Conservation (phyloP, 2,888 invertebrate genomes). For the Piscicola geometra region DNA sequence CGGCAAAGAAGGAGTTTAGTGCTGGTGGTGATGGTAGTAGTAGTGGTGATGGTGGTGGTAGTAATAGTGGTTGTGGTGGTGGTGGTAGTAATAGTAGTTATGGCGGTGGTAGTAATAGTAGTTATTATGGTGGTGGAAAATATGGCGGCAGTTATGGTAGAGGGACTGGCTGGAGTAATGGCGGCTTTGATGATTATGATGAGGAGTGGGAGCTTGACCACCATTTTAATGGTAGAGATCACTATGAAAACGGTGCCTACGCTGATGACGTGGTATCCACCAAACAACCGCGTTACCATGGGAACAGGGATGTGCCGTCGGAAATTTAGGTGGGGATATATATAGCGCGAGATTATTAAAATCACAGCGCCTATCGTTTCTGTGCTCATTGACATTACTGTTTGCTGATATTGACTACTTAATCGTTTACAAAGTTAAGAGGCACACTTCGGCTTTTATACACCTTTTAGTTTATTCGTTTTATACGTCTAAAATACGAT, state of each 20-base stretch:
- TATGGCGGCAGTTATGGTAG: not conserved
- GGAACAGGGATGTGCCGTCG: too few relatives aligned
- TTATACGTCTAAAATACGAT: too few relatives aligned
- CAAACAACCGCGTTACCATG: too few relatives aligned
- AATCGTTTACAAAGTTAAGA: too few relatives aligned
- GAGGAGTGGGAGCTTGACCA: not conserved
- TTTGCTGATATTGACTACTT: too few relatives aligned
- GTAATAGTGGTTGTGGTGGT: not conserved
- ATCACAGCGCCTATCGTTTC: too few relatives aligned
- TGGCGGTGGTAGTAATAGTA: not conserved
- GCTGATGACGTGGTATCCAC: too few relatives aligned
- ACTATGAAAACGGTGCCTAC: not conserved
- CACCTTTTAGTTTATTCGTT: too few relatives aligned
- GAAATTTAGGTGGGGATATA: too few relatives aligned
- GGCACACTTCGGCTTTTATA: too few relatives aligned
- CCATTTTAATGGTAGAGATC: not conserved
- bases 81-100: conserved; percentile 3
- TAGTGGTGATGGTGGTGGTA: conserved; percentile 5
- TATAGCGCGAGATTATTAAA: too few relatives aligned
- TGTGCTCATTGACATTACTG: too few relatives aligned
- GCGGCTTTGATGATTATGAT: not conserved
- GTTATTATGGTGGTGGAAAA: not conserved
- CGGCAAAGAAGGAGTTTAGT: not conserved
- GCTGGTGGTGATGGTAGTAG: not conserved
- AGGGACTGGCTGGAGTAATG: not conserved